Evolutionary conservation across 2,888 invertebrate species (phyloP).

Genomic region (Lithophane semibrunnea): DNA sequence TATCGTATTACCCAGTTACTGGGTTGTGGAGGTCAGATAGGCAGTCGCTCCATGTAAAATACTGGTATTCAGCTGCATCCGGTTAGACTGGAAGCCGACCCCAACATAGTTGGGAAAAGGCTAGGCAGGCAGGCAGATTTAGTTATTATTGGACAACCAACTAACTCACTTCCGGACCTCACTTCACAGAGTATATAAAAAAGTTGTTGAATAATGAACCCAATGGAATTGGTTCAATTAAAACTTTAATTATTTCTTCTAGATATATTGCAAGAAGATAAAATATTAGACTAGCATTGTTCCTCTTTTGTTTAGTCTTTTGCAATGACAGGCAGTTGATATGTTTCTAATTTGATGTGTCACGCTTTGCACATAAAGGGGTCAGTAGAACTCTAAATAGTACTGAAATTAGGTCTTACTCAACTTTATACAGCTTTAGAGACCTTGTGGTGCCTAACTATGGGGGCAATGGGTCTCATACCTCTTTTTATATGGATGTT

Average conservation of each 20-base stretch:
- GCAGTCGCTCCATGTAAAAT: no score
- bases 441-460: slow-evolving; percentile 14
- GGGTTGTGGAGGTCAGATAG: no score
- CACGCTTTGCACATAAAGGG: slow-evolving; percentile 42
- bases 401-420: slow-evolving; percentile 21
- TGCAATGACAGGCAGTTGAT: slow-evolving; percentile 33
- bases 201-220: not conserved
- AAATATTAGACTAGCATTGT: not conserved
- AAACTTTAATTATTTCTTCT: slow-evolving; percentile 2
- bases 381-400: slow-evolving; percentile 30
- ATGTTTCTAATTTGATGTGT: slow-evolving; percentile 34
- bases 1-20: no score
- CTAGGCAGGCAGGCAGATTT: no score
- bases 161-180: not conserved
- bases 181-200: not conserved
- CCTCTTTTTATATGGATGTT: not conserved
- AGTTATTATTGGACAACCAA: not conserved
- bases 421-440: slow-evolving; percentile 10
- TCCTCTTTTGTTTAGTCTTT: slow-evolving; percentile 32
- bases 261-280: not conserved
- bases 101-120: no score
- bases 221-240: slow-evolving; percentile 19
- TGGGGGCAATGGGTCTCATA: not conserved
- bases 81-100: no score
- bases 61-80: no score